These are phyloP conservation scores for Sinopyrophorus schimmeli DNA, from an alignment of 2,888 invertebrate genomes.

Conservation along the genomic window DNA sequence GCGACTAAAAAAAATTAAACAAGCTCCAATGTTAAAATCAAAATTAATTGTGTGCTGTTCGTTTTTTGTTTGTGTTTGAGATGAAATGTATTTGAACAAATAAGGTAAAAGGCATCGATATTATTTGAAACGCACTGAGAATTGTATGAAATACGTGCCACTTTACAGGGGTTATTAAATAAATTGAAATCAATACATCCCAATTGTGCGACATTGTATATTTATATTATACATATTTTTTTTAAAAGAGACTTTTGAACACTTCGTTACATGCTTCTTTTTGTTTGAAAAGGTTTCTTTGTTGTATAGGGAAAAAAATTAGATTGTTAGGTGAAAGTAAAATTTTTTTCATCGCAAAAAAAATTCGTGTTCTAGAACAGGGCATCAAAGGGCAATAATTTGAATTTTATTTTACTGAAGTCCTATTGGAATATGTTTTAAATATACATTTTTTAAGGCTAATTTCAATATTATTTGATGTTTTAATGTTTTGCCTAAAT, in stretches of 20 bases:
- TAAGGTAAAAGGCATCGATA: constrained; percentile 10
- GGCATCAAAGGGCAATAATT: no score
- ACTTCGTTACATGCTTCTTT: constrained; percentile 8
- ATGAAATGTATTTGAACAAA: no score
- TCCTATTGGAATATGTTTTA: no score
- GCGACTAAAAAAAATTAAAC: no score
- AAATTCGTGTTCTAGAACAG: no score
- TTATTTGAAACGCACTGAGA: constrained; percentile 8
- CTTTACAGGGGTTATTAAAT: constrained; percentile 9
- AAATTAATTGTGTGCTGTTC: background rate
- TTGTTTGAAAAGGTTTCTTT: constrained; percentile 20
- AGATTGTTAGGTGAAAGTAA: constrained; percentile 8
- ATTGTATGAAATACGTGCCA: constrained; percentile 8
- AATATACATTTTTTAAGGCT: no score
- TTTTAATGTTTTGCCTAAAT: no score
- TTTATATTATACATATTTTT: constrained; percentile 8
- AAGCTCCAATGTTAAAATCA: no score
- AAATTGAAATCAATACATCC: constrained; percentile 8
- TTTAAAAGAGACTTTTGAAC: constrained; percentile 6
- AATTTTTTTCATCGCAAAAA: constrained; percentile 3
- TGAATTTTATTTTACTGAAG: no score
- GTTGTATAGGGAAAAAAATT: constrained; percentile 12
- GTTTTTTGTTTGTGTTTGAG: background rate
- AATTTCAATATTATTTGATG: no score
- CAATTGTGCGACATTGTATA: constrained; percentile 6